Conservation (phyloP, 2,797 vertebrate genomes). For the Myotis planiceps region DNA sequence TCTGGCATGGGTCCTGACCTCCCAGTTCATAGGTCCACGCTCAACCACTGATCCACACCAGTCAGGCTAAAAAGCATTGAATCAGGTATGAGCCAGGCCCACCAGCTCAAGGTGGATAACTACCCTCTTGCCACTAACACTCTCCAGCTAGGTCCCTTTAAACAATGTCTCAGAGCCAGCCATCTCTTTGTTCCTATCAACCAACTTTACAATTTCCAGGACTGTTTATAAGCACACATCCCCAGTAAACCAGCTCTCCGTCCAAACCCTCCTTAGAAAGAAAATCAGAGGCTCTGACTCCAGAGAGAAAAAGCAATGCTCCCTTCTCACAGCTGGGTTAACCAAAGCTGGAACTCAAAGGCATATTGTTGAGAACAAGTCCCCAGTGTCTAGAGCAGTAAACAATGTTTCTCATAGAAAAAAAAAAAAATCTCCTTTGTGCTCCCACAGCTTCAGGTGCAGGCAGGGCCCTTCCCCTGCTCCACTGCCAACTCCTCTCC, state of each 20-base stretch:
- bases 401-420: slow-evolving; percentile 41
- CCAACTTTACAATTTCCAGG: background rate
- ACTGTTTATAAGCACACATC: background rate
- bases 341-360: slow-evolving; percentile 55
- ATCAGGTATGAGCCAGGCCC: background rate
- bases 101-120: background rate
- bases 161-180: background rate
- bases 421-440: background rate
- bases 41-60: too few relatives aligned
- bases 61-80: background rate
- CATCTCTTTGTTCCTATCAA: background rate
- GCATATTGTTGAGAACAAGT: slow-evolving; percentile 66
- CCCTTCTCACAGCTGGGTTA: background rate
- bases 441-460: background rate
- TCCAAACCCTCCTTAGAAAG: slow-evolving; percentile 15
- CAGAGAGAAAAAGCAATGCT: background rate
- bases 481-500: background rate
- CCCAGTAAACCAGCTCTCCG: background rate
- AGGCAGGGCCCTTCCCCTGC: background rate
- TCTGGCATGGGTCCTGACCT: too few relatives aligned
- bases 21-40: too few relatives aligned
- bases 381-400: slow-evolving; percentile 33
- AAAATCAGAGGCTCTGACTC: slow-evolving; percentile 13
- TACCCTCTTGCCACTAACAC: background rate
- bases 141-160: background rate